These are phyloP conservation scores for Atethmia centrago DNA, from an alignment of 2,888 invertebrate species.

Conservation along the genomic window DNA sequence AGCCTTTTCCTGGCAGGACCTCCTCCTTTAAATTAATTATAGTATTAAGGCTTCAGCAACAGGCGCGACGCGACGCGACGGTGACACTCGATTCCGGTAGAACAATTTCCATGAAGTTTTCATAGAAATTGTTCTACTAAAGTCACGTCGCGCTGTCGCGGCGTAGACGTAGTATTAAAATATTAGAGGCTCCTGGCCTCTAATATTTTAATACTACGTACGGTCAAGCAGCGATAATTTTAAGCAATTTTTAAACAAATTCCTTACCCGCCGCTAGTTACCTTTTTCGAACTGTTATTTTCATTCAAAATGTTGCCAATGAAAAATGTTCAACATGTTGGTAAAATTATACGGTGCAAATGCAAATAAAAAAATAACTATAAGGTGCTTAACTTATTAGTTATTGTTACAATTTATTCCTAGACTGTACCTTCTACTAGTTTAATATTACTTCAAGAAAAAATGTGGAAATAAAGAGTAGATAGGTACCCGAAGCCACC, in stretches of 20 bases:
- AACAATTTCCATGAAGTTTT: too few relatives aligned
- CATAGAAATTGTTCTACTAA: too few relatives aligned
- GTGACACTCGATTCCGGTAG: too few relatives aligned
- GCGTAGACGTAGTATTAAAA: too few relatives aligned
- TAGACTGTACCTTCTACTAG: background rate
- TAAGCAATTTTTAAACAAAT: background rate
- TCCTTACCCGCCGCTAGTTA: too few relatives aligned
- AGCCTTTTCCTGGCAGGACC: conserved; percentile 7
- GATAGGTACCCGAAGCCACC: conserved; percentile 1
- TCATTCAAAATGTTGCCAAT: background rate
- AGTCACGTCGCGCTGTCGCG: too few relatives aligned
- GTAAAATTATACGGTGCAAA: background rate
- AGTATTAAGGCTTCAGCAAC: background rate
- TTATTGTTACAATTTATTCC: too few relatives aligned
- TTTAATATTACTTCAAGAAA: background rate
- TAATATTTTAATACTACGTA: too few relatives aligned
- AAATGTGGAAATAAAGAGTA: background rate
- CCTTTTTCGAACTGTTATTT: too few relatives aligned
- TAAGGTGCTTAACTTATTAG: too few relatives aligned
- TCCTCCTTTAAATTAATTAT: conserved; percentile 15
- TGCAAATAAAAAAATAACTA: background rate
- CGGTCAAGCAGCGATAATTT: background rate
- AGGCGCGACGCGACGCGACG: too few relatives aligned
- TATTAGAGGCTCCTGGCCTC: too few relatives aligned
- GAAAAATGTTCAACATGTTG: background rate